phyloP scores from a whole-genome alignment of 2,888 invertebrate genomes.

The Dryobotodes eremita region DNA sequence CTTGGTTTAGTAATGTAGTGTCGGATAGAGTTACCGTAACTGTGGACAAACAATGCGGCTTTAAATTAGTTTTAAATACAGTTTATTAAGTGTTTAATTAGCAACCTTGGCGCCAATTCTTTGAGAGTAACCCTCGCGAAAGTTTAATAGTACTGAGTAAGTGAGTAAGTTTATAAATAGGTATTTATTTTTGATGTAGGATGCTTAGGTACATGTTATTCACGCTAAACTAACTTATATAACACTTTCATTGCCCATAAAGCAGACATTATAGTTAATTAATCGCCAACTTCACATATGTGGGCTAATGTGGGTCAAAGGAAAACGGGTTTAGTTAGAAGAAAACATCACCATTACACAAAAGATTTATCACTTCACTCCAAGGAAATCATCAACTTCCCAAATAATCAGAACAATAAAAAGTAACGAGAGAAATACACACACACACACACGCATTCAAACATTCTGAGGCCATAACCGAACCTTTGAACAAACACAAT shows the following conservation, averaged over 20 bases:
- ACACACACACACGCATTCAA: conserved; percentile 2
- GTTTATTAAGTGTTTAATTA: conserved; percentile 32
- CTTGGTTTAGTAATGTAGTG: conserved; percentile 49
- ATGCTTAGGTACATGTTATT: background rate
- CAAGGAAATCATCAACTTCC: background rate
- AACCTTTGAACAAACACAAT: conserved; percentile 41
- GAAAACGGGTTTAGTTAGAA: background rate
- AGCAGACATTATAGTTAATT: background rate
- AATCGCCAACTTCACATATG: background rate
- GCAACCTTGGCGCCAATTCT: conserved; percentile 8
- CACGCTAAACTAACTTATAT: background rate
- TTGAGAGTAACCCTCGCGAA: background rate
- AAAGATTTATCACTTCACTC: background rate
- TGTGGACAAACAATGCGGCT: conserved; percentile 49
- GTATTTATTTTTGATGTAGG: background rate
- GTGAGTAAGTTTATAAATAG: background rate
- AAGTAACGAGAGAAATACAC: conserved; percentile 21
- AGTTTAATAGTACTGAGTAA: background rate
- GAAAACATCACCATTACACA: background rate
- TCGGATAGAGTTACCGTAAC: conserved; percentile 41
- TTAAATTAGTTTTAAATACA: conserved; percentile 27
- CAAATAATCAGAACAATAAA: conserved; percentile 42
- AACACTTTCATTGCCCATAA: background rate
- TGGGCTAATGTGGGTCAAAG: background rate
- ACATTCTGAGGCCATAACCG: conserved; percentile 7